Evolutionary conservation across 2,888 invertebrate species (phyloP), one percentile per base, ranked within the genome.

Genomic region (Bhutanitis thaidina): DNA sequence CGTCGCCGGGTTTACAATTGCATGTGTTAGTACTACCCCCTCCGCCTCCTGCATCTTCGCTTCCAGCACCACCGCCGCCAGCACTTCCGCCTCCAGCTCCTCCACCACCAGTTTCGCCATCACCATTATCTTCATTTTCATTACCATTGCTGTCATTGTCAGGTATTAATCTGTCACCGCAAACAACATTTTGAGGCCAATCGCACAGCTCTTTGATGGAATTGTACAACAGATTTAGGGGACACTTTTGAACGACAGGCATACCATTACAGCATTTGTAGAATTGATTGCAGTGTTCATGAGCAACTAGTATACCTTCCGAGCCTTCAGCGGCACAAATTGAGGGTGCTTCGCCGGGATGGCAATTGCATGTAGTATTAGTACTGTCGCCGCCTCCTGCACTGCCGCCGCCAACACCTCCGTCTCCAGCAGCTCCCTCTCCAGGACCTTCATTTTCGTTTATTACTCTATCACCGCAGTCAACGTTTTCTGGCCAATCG

Each of bases 401-500:
- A 25, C 40, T 53, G 7, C 41, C 45, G 10, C 48, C 45, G 8
- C 40, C 53, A 8, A 1, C 27, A 7, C 27, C 27, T 1, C 27
- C 30, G 9, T 45, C 39, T 8, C 43, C 51, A 4, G 36, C 37
- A 16, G 35, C 53, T 1, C 35, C 44, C 9, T 39, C 46, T 15
- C 20, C 37, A 37, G 20, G n/a, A 7, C 20, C 37, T 16, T 1
- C n/a, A 8, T 5, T 20, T 7, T 7, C 37, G 3, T n/a, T 20
- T 7, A 66, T 62, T 1, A 59, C 51, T 49, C 70, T 67, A 37
- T 68, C 61, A 10, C 68, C 71, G 32, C 77, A 77, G 1, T 67
- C 52, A 1, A 77, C 72, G 9, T 67, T 65, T 0, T 56, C 32
- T 1, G 72, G 64, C 76, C 74, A 76, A 41, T 77, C 76, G 35